These are phyloP conservation scores for Hycleus phaleratus DNA, from an alignment of 1,140 invertebrate genomes.

Conservation along the genomic window DNA sequence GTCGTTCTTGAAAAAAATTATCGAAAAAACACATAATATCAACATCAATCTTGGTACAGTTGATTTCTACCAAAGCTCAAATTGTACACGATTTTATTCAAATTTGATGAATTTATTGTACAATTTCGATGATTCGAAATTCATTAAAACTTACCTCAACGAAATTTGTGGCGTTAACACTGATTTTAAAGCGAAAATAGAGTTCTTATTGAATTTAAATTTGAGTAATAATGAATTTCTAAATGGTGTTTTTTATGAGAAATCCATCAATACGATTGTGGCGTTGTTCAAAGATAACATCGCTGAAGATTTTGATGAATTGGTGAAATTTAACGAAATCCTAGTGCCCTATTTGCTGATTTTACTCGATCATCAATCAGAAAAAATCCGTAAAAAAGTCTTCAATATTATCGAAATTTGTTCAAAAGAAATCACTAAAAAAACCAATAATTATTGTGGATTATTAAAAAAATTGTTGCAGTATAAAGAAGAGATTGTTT, in stretches of 20 bases:
- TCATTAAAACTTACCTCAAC: too few species aligned
- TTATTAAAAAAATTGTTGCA: constrained; percentile 20
- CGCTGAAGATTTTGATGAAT: too few species aligned
- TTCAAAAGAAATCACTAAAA: not conserved
- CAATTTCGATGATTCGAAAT: too few species aligned
- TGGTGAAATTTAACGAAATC: not conserved
- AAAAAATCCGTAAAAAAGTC: constrained; percentile 40
- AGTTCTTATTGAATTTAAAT: constrained; percentile 28
- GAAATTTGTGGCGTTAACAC: not conserved
- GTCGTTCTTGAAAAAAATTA: constrained; percentile 25
- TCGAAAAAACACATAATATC: constrained; percentile 18
- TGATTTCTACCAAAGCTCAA: constrained; percentile 12
- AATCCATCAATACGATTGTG: constrained; percentile 4
- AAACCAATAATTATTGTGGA: constrained; percentile 2
- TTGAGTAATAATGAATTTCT: constrained; percentile 6
- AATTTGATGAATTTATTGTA: too few species aligned
- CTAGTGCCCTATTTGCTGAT: constrained; percentile 42
- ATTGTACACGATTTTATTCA: not conserved
- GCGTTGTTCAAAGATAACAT: not conserved
- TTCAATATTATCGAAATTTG: constrained; percentile 38
- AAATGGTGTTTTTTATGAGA: not conserved
- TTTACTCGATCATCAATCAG: constrained; percentile 40
- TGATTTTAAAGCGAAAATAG: constrained; percentile 9
- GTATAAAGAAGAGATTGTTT: constrained; percentile 46
- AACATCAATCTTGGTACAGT: constrained; percentile 3